These are phyloP conservation scores for Andrena bicolor DNA, from an alignment of 2,888 invertebrate species.

Conservation along the genomic window DNA sequence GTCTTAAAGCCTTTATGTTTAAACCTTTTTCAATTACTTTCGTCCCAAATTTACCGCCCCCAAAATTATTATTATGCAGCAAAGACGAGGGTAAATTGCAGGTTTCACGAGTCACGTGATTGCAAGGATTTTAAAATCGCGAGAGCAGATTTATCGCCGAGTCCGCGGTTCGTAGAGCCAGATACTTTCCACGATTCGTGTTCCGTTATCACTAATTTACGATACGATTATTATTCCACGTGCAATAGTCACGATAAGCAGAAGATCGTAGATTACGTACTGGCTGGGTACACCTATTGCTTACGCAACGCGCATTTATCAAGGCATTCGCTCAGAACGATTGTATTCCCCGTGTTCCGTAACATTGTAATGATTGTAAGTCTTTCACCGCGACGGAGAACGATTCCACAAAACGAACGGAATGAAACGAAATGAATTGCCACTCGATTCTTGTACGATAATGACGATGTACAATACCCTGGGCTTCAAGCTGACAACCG, in stretches of 20 bases:
- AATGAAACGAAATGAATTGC: conserved; percentile 17
- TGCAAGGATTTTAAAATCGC: conserved; percentile 4
- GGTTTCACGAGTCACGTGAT: neutral
- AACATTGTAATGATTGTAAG: conserved; percentile 33
- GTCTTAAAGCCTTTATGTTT: no score
- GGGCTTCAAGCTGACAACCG: neutral
- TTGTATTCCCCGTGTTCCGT: conserved; percentile 31
- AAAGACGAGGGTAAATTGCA: neutral
- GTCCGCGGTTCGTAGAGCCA: neutral
- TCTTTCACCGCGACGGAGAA: conserved; percentile 27
- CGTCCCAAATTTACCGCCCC: neutral
- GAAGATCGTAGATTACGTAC: conserved; percentile 60
- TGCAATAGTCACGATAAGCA: conserved; percentile 56
- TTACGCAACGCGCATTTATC: conserved; percentile 54
- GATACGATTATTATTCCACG: conserved; percentile 55
- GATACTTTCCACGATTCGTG: conserved; percentile 29
- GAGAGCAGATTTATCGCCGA: conserved; percentile 7
- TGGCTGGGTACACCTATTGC: conserved; percentile 39
- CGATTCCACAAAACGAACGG: neutral
- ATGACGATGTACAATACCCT: conserved; percentile 1
- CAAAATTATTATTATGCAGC: neutral
- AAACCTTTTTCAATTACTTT: no score
- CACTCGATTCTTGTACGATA: neutral
- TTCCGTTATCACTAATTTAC: conserved; percentile 69
- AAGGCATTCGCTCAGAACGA: conserved; percentile 32